These are phyloP conservation scores for Colaptes auratus DNA, from an alignment of 2,113 vertebrate genomes.

Conservation along the genomic window DNA sequence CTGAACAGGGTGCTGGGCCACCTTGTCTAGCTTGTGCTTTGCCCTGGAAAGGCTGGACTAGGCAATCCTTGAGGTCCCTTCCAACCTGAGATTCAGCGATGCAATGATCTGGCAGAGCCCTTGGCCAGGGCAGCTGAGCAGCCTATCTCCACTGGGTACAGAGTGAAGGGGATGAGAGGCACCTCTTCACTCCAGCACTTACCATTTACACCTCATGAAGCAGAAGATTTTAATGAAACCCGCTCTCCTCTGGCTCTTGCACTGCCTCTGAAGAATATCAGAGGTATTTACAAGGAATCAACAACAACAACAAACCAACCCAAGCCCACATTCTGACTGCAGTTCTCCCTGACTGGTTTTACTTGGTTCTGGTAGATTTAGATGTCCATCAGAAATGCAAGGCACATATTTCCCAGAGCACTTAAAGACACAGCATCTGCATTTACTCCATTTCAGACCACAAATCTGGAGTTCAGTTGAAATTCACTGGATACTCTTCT, in stretches of 20 bases:
- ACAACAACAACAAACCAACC: background rate
- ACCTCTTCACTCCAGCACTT: background rate
- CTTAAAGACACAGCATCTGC: background rate
- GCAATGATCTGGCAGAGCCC: background rate
- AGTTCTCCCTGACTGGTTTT: background rate
- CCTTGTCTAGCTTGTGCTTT: background rate
- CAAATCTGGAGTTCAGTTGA: background rate
- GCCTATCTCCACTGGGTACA: fast-evolving
- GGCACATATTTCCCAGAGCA: background rate
- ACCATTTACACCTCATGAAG: background rate
- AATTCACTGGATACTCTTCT: background rate
- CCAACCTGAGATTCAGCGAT: background rate
- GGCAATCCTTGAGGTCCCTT: background rate
- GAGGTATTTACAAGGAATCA: background rate
- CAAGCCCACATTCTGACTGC: background rate
- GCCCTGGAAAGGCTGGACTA: background rate
- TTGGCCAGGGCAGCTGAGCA: background rate
- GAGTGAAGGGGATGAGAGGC: fast-evolving
- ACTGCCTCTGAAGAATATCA: background rate
- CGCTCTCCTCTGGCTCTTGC: background rate
- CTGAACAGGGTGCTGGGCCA: background rate
- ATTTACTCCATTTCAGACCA: background rate
- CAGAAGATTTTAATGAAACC: background rate
- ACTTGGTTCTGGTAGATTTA: background rate
- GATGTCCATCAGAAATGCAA: background rate